Evolutionary conservation across 2,113 vertebrate species (phyloP), one percentile per base, ranked within the genome.

Genomic region (Pristiophorus japonicus): DNA sequence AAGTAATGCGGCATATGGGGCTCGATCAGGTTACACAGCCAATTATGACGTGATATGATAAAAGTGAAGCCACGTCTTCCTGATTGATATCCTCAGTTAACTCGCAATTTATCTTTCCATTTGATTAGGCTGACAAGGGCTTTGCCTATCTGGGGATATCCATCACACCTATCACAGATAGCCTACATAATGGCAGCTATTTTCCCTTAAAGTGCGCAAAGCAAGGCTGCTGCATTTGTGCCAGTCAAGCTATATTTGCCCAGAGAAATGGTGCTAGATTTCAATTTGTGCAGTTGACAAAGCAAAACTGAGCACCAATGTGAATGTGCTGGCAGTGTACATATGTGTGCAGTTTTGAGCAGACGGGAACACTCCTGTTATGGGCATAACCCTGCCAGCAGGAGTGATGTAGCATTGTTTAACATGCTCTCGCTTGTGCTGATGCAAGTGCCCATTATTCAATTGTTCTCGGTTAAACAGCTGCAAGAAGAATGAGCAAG

Each of bases 21-120:
- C 51, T n/a, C 30, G 62, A 91, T 62, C 87, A 62, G 51, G 55
- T 91, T 62, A 91, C 27, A 20, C 55, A 62, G 18, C 51, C 87
- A 91, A 62, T 51, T 38, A 78, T n/a, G 75, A 27, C 47, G 27
- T 81, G 78, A 81, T 81, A 16, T 81, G 78, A 45, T 81, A 91
- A 11, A 91, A 91, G 30, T 62, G 27, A 91, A 91, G 87, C 30
- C 87, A 62, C 11, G 1, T 91, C 27, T 59, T 27, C 16, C 87
- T 59, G 51, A 91, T n/a, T 91, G 55, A 91, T 91, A 62, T n/a
- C 34, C 55, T 34, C 51, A n/a, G 87, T 91, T 91, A 91, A 62
- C 87, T 59, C 14, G 27, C 27, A 62, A 59, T 62, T 59, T 91
- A 59, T 91, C 55, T 59, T 59, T 59, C 87, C 55, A 62, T 62